Base-by-base conservation (phyloP, 2,888 invertebrate genomes). In the Geophilus truncorum region DNA sequence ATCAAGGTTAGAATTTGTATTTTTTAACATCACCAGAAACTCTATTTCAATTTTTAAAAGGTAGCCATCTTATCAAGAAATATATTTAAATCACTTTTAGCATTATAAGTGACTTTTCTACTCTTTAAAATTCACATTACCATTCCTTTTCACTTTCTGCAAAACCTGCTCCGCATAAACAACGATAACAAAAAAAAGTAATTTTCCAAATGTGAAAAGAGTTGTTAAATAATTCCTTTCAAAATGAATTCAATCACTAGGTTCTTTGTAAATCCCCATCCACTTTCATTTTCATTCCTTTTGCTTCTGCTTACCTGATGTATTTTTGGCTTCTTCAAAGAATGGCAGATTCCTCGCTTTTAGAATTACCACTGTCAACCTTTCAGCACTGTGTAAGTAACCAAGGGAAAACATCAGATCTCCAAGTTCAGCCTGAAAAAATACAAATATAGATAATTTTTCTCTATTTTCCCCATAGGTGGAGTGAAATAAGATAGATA, bases 291-390 rank as follows among this genome's bases (percentile, higher is more conserved):
- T 12, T 3, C n/a, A 7, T 5, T 45, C n/a, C 15, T 5, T 45
- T 45, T n/a, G 12, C 5, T 40, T 40, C 18, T 18, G 32, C 79
- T 57, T 80, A 85, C 85, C 85, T 78, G 88, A 88, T 79, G 87
- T 87, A 28, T 86, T 86, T 77, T 90, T 87, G 5, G 87, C 86
- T 81, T 88, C 88, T 80, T 88, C 88, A 15, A 88, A 87, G 25
- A 87, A 86, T 77, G 87, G 83, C 51, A 90, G 85, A 85, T 90
- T 90, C 51, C 89, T 86, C 7, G 90, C 90, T 83, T 90, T 89
- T 82, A 91, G 88, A 4, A 91, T 86, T 62, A 90, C 90, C 28
- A 91, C 89, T 0, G 90, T 90, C 75, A 91, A 86, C 83, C 90
- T 87, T 85, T 90, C 90, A 10, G 90, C 90, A 21, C 90, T 87